Evolutionary conservation across 30 jellyfish, hydroid and myxozoan species (phyloP).

Genomic region (Haliclystus octoradiatus): DNA sequence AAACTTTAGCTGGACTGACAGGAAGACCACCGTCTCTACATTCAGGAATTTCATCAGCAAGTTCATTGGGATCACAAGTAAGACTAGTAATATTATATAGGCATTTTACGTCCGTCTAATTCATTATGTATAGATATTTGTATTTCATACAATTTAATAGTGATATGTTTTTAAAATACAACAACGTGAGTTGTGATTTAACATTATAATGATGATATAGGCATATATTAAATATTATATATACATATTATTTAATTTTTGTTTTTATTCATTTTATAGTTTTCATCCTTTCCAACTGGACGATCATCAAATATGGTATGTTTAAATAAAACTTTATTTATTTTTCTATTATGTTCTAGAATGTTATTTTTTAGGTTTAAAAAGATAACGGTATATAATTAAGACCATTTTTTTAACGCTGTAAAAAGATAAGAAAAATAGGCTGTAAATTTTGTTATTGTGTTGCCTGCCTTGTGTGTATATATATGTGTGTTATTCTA

Average conservation of each 20-base stretch:
- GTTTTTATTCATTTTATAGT: neutral
- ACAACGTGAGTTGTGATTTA: no score
- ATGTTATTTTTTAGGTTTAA: no score
- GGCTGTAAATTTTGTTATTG: no score
- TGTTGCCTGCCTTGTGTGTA: no score
- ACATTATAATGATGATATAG: no score
- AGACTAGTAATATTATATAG: neutral
- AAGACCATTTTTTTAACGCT: no score
- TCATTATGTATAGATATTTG: constrained; percentile 3
- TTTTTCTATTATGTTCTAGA: neutral
- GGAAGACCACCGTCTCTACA: constrained; percentile 67
- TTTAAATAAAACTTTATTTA: neutral
- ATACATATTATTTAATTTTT: no score
- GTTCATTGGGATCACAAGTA: constrained; percentile 75
- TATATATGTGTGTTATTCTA: no score
- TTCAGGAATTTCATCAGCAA: constrained; percentile 64
- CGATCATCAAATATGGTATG: neutral
- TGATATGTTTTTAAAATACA: no score
- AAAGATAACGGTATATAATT: constrained; percentile 39
- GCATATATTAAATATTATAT: no score
- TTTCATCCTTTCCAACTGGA: neutral
- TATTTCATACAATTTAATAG: neutral
- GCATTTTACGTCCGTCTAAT: constrained; percentile 24
- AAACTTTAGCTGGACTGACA: constrained; percentile 60
- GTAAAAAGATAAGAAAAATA: no score